Conservation (phyloP, 1,140 invertebrate genomes). For the Lutraria rhynchaena region DNA sequence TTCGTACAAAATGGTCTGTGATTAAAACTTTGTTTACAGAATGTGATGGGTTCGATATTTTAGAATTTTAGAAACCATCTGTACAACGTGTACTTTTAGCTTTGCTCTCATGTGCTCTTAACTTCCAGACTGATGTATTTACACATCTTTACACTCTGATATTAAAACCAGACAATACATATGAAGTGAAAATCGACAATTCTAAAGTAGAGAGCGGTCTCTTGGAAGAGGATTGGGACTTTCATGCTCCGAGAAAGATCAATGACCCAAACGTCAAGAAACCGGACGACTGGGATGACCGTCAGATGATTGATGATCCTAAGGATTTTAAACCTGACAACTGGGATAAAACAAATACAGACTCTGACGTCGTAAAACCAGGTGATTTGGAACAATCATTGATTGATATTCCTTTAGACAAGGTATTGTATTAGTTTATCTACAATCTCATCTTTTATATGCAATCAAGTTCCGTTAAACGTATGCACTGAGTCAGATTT, state of each 20-base stretch:
- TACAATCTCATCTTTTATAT: too few species aligned
- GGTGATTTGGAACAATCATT: constrained; percentile 98
- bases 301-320: constrained; percentile 96
- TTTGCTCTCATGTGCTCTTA: constrained; percentile 45
- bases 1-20: too few species aligned
- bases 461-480: too few species aligned
- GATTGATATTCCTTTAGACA: constrained; percentile 89
- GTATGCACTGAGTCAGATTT: too few species aligned
- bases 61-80: too few species aligned
- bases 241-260: constrained; percentile 86
- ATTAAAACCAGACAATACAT: constrained; percentile 97
- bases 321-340: constrained; percentile 94
- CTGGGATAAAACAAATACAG: constrained; percentile 97
- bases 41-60: too few species aligned
- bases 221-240: constrained; percentile 98
- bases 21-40: background rate
- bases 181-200: constrained; percentile 97
- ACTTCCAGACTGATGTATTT: constrained; percentile 97
- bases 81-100: too few species aligned
- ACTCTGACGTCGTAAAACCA: constrained; percentile 98
- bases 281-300: constrained; percentile 90
- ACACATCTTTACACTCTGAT: constrained; percentile 99
- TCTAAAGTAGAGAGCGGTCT: constrained; percentile 97
- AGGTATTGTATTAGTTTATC: too few species aligned
- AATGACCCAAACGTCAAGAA: constrained; percentile 83